These are phyloP conservation scores for Dugesia japonica DNA, from an alignment of 2,888 invertebrate genomes.

Conservation along the genomic window DNA sequence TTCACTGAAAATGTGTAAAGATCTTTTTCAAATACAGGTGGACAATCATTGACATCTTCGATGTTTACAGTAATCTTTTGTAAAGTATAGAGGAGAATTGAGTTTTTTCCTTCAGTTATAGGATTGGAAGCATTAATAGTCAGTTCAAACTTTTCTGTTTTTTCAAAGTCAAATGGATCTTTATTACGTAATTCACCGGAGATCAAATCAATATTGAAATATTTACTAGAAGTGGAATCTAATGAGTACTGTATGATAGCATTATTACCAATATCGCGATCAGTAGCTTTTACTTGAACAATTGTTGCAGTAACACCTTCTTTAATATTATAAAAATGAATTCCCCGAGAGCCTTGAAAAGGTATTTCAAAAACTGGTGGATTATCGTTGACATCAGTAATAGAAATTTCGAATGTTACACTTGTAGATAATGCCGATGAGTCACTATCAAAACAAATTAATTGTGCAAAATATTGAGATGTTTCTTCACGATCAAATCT, in stretches of 20 bases:
- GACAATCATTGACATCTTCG: conserved; percentile 31
- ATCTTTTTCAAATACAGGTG: conserved; percentile 16
- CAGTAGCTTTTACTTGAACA: neutral
- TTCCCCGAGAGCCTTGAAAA: neutral
- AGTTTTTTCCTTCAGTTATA: neutral
- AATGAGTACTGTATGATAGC: neutral
- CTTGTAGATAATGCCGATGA: neutral
- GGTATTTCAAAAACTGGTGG: conserved; percentile 17
- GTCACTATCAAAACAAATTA: conserved; percentile 7
- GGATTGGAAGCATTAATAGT: neutral
- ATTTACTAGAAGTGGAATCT: neutral
- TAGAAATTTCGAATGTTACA: conserved; percentile 13
- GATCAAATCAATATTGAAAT: neutral
- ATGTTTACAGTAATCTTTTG: conserved; percentile 17
- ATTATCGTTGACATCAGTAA: conserved; percentile 28
- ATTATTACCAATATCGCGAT: neutral
- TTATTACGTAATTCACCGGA: neutral
- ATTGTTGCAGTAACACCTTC: neutral
- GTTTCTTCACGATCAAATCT: neutral
- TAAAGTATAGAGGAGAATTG: neutral
- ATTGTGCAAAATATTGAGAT: neutral
- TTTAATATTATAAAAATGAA: neutral
- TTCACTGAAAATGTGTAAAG: conserved; percentile 21
- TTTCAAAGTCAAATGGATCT: neutral
- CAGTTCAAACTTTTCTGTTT: conserved; percentile 12